Conservation (phyloP, 2,888 invertebrate species). For the Sinhomidia bicolor region DNA sequence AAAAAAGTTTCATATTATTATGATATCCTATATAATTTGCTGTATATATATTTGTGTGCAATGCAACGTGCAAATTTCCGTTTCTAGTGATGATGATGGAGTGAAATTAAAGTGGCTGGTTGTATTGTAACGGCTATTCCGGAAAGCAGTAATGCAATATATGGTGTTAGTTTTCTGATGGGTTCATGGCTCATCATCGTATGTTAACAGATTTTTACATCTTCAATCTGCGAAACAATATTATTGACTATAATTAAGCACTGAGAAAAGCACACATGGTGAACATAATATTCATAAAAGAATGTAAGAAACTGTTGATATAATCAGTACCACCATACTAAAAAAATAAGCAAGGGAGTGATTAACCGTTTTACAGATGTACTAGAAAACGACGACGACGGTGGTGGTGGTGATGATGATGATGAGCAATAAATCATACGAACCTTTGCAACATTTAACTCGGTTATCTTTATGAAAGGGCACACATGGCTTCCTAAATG, state of each 20-base stretch:
- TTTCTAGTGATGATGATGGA: neutral
- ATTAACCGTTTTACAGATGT: slow-evolving; percentile 51
- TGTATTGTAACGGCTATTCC: neutral
- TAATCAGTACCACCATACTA: neutral
- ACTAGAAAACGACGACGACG: slow-evolving; percentile 49
- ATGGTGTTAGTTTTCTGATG: neutral
- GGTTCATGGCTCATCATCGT: slow-evolving; percentile 37
- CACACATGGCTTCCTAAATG: slow-evolving; percentile 61
- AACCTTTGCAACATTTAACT: slow-evolving; percentile 60
- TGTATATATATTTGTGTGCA: no score
- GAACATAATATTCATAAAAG: neutral
- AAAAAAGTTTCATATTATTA: neutral
- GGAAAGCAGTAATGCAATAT: slow-evolving; percentile 5
- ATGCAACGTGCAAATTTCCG: slow-evolving; percentile 15
- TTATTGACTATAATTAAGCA: neutral
- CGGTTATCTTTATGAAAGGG: slow-evolving; percentile 62
- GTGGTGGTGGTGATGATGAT: slow-evolving; percentile 41
- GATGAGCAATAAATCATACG: slow-evolving; percentile 64
- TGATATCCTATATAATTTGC: neutral
- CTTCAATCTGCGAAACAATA: neutral
- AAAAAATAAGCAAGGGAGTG: neutral
- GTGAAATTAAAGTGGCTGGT: neutral
- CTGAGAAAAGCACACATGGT: neutral
- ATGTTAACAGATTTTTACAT: slow-evolving; percentile 24
- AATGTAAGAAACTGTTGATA: slow-evolving; percentile 18